phyloP scores from a whole-genome alignment of 1,140 invertebrate genomes.

The Diorhabda sublineata region DNA sequence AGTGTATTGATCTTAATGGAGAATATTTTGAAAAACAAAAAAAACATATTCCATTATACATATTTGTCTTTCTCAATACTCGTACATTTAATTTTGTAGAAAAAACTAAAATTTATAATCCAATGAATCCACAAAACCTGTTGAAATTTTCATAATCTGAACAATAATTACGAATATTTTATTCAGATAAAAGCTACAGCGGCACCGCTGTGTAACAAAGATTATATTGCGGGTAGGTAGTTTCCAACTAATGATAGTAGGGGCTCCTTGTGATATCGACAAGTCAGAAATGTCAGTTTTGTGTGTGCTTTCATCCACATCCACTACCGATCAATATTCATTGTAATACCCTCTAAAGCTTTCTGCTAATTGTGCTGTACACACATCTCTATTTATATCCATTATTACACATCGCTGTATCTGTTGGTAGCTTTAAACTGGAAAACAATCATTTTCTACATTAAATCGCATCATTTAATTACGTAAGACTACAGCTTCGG shows the following conservation, averaged over 20 bases:
- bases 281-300: slow-evolving; percentile 36
- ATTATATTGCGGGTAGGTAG: too few relatives aligned
- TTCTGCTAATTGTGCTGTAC: slow-evolving; percentile 34
- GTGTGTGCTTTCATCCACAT: slow-evolving; percentile 9
- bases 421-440: background rate
- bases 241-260: background rate
- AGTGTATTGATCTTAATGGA: too few relatives aligned
- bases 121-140: too few relatives aligned
- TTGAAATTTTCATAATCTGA: too few relatives aligned
- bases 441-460: slow-evolving; percentile 4
- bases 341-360: slow-evolving; percentile 36
- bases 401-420: slow-evolving; percentile 2
- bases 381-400: slow-evolving; percentile 27
- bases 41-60: too few relatives aligned
- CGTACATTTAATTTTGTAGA: too few relatives aligned
- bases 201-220: too few relatives aligned
- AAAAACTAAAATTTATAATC: too few relatives aligned
- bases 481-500: background rate
- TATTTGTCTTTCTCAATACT: too few relatives aligned
- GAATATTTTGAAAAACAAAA: too few relatives aligned
- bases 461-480: background rate
- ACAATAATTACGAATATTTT: too few relatives aligned
- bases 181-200: too few relatives aligned
- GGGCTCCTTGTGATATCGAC: slow-evolving; percentile 33
- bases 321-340: slow-evolving; percentile 35